These are phyloP conservation scores for Triops longicaudatus DNA, from an alignment of 1,140 invertebrate genomes.

Conservation along the genomic window DNA sequence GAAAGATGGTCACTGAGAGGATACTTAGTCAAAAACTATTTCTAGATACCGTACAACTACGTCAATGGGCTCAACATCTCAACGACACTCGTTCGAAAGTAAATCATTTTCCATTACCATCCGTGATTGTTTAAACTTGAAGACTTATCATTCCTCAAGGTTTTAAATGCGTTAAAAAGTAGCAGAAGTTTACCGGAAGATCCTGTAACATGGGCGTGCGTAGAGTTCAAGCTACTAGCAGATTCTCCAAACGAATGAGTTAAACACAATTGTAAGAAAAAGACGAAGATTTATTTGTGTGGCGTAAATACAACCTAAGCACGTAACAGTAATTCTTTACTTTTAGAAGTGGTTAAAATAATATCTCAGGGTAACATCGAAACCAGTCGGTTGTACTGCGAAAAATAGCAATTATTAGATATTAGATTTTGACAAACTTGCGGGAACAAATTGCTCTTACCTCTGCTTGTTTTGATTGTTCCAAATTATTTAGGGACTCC, in stretches of 20 bases:
- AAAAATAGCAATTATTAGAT: not conserved
- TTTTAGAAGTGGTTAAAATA: not conserved
- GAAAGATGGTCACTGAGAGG: not conserved
- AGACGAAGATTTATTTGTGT: not conserved
- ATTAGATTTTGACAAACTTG: not conserved
- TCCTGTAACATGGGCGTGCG: not conserved
- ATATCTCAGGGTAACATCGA: constrained; percentile 17
- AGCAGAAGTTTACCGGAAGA: not conserved
- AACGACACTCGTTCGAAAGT: constrained; percentile 17
- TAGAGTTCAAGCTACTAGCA: not conserved
- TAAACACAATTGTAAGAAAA: not conserved
- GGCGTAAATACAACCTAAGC: no score
- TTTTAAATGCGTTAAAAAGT: not conserved
- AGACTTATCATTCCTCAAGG: not conserved
- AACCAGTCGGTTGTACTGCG: constrained; percentile 27
- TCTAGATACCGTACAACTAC: not conserved
- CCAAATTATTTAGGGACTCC: constrained; percentile 64
- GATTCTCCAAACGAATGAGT: not conserved
- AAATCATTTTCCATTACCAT: not conserved
- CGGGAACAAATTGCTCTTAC: constrained; percentile 38
- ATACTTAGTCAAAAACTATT: not conserved
- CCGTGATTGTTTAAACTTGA: not conserved
- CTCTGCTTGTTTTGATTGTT: constrained; percentile 70
- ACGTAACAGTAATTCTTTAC: not conserved
- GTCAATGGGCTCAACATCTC: not conserved